Evolutionary conservation across 2,113 vertebrate species (phyloP).

Genomic region (Origma solitaria): DNA sequence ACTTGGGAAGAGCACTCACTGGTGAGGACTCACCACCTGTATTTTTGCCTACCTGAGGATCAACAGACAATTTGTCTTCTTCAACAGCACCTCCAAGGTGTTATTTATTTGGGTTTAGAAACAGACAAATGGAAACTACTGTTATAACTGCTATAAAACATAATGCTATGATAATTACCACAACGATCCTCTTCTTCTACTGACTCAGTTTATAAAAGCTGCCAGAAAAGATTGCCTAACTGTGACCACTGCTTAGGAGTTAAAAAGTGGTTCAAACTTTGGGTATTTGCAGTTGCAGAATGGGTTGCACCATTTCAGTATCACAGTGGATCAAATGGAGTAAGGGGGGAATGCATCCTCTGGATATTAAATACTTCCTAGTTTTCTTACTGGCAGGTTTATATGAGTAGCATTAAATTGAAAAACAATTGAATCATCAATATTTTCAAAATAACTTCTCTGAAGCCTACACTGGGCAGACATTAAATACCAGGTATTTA

Average conservation of each 20-base stretch:
- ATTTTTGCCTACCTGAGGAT: neutral
- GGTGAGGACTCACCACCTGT: neutral
- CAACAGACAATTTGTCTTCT: neutral
- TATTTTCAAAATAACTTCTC: neutral
- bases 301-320: neutral
- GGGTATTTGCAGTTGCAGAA: neutral
- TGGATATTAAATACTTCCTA: neutral
- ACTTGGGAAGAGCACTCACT: neutral
- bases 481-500: neutral
- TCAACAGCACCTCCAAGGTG: neutral
- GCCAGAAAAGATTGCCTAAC: neutral
- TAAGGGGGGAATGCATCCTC: neutral
- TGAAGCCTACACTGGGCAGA: neutral
- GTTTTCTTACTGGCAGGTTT: neutral
- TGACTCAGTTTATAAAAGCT: neutral
- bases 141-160: neutral
- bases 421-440: neutral
- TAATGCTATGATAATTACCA: neutral
- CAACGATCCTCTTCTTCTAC: neutral
- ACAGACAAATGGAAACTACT: neutral
- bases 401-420: neutral
- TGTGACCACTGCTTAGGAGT: neutral
- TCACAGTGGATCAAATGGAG: neutral
- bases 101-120: neutral
- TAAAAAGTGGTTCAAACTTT: neutral